These are phyloP conservation scores for Acomys russatus DNA, from an alignment of 2,797 vertebrate genomes.

Conservation along the genomic window DNA sequence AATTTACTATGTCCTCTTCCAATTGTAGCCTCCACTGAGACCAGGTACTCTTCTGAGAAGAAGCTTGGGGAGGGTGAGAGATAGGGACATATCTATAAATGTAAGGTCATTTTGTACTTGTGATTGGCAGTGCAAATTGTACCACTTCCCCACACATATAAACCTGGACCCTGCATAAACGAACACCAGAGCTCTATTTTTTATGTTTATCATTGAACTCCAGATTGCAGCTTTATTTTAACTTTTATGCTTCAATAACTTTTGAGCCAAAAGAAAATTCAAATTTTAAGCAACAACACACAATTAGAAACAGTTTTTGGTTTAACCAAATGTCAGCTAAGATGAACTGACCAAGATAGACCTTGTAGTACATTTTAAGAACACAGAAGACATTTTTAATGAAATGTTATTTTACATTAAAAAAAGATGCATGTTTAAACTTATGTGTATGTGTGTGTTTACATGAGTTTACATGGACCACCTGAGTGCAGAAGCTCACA, in stretches of 20 bases:
- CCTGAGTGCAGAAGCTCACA: background rate
- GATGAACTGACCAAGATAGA: background rate
- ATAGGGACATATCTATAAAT: background rate
- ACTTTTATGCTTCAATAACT: constrained; percentile 32
- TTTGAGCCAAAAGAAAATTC: constrained; percentile 54
- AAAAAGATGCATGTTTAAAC: background rate
- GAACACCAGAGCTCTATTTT: constrained; percentile 10
- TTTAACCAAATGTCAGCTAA: background rate
- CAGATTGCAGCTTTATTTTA: constrained; percentile 2
- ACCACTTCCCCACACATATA: background rate
- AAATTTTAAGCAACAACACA: constrained; percentile 36
- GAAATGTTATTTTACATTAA: constrained; percentile 52
- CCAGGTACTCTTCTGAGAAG: background rate
- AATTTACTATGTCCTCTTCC: background rate
- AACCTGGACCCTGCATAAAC: background rate
- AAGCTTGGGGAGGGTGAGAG: background rate
- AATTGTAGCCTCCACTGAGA: background rate
- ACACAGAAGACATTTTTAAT: background rate
- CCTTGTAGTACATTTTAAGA: background rate
- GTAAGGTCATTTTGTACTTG: constrained; percentile 2
- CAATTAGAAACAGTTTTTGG: constrained; percentile 6
- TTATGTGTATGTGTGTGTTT: background rate
- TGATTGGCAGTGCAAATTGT: background rate
- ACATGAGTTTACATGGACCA: background rate
- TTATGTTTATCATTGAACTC: background rate